phyloP scores from a whole-genome alignment of 2,888 invertebrate species.

The Drosophila kanekoi region DNA sequence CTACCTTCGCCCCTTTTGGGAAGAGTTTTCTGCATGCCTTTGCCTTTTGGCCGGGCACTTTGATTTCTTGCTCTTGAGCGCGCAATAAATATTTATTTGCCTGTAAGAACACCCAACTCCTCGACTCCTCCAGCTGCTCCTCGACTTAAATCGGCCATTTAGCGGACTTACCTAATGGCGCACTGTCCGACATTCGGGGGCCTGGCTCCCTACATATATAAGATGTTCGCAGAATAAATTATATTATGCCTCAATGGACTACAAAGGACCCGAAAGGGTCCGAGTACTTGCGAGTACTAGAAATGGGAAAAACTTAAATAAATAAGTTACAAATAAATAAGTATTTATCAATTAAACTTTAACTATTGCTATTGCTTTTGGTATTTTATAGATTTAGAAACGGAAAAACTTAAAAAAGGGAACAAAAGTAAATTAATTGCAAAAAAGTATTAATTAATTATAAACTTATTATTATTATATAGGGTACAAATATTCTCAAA shows the following conservation, averaged over 20 bases:
- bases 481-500: no score
- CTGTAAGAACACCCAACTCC: background rate
- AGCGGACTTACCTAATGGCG: slow-evolving; percentile 53
- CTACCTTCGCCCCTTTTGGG: background rate
- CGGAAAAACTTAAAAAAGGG: no score
- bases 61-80: slow-evolving; percentile 67
- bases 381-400: background rate
- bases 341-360: no score
- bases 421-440: background rate
- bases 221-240: slow-evolving; percentile 41
- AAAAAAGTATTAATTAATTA: background rate
- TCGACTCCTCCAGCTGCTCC: no score
- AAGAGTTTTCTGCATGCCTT: slow-evolving; percentile 25
- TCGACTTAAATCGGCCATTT: slow-evolving; percentile 42
- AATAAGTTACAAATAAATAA: no score
- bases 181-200: slow-evolving; percentile 29
- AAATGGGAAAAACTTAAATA: no score
- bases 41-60: slow-evolving; percentile 42
- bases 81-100: slow-evolving; percentile 73
- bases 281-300: no score
- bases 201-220: slow-evolving; percentile 19
- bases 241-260: background rate
- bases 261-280: background rate
- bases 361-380: no score
- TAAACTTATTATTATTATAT: no score